These are phyloP conservation scores for Turdus rufiventris DNA, from an alignment of 2,113 vertebrate genomes.

Conservation along the genomic window DNA sequence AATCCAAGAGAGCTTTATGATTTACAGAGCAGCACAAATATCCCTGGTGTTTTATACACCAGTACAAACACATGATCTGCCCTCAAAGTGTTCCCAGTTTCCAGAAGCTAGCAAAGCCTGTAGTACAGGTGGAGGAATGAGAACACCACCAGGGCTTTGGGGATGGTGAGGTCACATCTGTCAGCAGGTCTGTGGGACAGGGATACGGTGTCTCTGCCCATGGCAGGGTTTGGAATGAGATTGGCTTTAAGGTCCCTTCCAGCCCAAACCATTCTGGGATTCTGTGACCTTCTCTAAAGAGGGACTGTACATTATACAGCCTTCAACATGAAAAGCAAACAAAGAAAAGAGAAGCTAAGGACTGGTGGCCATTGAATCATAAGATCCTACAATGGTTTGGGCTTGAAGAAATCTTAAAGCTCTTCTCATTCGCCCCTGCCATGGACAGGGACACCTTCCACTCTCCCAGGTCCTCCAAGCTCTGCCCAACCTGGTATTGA, in stretches of 20 bases:
- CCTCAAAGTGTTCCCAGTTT: background rate
- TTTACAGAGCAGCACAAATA: background rate
- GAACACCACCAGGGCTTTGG: background rate
- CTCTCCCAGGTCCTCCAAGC: rapidly evolving
- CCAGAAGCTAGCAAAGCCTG: background rate
- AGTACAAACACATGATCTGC: background rate
- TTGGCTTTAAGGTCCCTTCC: background rate
- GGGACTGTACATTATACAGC: background rate
- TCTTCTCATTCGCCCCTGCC: background rate
- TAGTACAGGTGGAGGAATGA: background rate
- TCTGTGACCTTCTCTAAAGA: background rate
- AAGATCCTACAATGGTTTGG: background rate
- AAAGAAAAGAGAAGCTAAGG: background rate
- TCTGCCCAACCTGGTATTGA: rapidly evolving
- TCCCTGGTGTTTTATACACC: background rate
- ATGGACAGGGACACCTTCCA: background rate
- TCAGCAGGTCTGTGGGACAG: background rate
- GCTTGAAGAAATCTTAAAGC: background rate
- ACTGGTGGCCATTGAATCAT: background rate
- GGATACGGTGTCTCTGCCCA: background rate
- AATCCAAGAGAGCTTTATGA: background rate
- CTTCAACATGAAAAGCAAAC: background rate
- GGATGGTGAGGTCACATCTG: background rate
- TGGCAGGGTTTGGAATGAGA: background rate
- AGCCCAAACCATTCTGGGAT: background rate